Evolutionary conservation across 2,113 vertebrate genomes (phyloP).

Genomic region (Hyla sarda): DNA sequence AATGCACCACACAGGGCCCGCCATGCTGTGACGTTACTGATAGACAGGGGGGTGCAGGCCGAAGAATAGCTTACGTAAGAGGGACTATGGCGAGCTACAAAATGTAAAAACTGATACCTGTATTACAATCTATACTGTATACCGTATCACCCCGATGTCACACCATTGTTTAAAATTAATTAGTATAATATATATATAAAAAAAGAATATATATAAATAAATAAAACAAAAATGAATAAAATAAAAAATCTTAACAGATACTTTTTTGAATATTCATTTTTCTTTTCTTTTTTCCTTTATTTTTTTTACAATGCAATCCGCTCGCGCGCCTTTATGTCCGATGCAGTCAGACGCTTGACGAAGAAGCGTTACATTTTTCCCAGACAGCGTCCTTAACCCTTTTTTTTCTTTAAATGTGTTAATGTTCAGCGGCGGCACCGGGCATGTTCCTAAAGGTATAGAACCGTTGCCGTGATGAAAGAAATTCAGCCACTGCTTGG

Average conservation of each 20-base stretch:
- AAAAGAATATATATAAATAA: too few species aligned
- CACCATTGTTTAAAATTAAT: too few species aligned
- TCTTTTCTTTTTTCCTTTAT: not conserved
- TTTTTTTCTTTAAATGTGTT: not conserved
- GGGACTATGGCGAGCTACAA: not conserved
- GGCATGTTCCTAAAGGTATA: not conserved
- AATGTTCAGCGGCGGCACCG: not conserved
- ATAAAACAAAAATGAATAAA: too few species aligned
- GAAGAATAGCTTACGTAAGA: not conserved
- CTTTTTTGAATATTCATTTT: not conserved
- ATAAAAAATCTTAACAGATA: too few species aligned
- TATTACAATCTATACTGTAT: not conserved
- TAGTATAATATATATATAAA: too few species aligned
- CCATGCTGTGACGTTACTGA: slow-evolving; percentile 41
- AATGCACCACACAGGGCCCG: slow-evolving; percentile 5
- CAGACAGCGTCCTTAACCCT: not conserved
- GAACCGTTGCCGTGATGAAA: not conserved
- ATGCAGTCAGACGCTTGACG: not conserved
- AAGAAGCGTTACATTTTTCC: not conserved
- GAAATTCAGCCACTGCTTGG: not conserved
- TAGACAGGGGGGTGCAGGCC: slow-evolving; percentile 20
- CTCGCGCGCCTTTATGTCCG: not conserved
- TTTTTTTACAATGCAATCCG: not conserved
- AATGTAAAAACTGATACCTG: not conserved
- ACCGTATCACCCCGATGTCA: too few species aligned